Base-by-base conservation (phyloP, 1,140 invertebrate species). In the Drosophila subobscura region DNA sequence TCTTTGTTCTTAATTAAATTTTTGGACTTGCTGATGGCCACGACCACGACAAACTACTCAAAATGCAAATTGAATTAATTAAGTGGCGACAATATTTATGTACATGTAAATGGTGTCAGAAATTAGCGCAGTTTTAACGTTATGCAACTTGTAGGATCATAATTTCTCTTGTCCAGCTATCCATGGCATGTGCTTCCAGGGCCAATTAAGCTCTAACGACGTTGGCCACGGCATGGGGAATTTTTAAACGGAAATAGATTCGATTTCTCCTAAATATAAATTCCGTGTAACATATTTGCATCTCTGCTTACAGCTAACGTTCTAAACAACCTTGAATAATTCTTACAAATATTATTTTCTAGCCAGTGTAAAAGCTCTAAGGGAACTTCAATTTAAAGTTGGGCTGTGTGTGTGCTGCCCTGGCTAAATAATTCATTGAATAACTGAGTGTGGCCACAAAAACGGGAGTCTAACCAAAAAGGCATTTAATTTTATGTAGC, bases 401-500 rank as follows among this genome's bases (percentile, higher is more conserved):
- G 23, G 61, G 51, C 63, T 58, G 58, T 63, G 54, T 59, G 47
- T 70, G 58, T 64, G 41, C 22, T 45, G 57, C 40, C 59, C 67
- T 63, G 78, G 72, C 66, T 51, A 49, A 68, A 72, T 79, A 72
- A 67, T 72, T 73, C 71, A 84, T 79, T 79, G 72, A 84, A 49
- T 47, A 77, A 73, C 59, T 63, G 63, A 61, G 40, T 57, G 45
- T 40, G 44, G 47, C 64, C 63, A 51, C 52, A 64, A 14, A 56
- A 50, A 20, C 45, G 53, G 57, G 45, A 68, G 44, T 44, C 55
- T 52, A 68, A 58, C 60, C 57, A 50, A 68, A 29, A 74, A 60
- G 67, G 72, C 73, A 85, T 85, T 85, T 79, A 55, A 85, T 85
- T 79, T 79, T 61, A 74, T 77, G 77, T 59, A 86, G 72, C 60